Evolutionary conservation across 2,888 invertebrate genomes (phyloP), one percentile per base, ranked within the genome.

Genomic region (Clitarchus hookeri): DNA sequence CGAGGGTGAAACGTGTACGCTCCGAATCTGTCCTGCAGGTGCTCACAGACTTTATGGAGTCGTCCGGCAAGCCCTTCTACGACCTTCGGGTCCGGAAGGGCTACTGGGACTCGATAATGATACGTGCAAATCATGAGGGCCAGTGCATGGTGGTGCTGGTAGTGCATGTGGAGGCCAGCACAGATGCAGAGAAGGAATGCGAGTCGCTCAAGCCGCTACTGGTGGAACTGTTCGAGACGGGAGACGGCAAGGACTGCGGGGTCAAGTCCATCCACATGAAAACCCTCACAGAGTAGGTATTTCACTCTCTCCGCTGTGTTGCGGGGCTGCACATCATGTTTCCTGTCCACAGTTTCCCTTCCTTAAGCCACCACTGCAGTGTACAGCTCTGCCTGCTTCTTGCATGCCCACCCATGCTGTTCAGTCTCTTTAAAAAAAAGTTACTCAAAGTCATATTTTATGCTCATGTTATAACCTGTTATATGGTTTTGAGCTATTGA

Each of bases 1-100:
- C 65, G 65, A 65, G 65, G 65, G 65, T n/a, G 65, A 65, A n/a
- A 65, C 65, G 19, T 65, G 65, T 65, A 65, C n/a, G 65, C 65
- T 65, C 65, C 65, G 65, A 19, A n/a, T 65, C n/a, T 65, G 65
- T 65, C 65, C 65, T n/a, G 65, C 65, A 65, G 65, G 65, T 65
- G 8, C 65, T 65, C 65, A n/a, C 65, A n/a, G n/a, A 65, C 65
- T 65, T 65, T 65, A 65, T 65, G 23, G 65, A 16, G 8, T 65
- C 65, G 23, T 65, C 65, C n/a, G 65, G n/a, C 23, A 65, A 19
- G n/a, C 23, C 65, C 65, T 65, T 65, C 23, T 65, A n/a, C 16
- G 65, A 65, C 65, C 65, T 65, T 11, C 65, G 65, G 65, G 65
- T 65, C 65, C 65, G 65, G 65, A 65, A 65, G 65, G 65, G 65